Evolutionary conservation across 2,113 vertebrate species (phyloP).

Genomic region (Drymodes brunneopygia): DNA sequence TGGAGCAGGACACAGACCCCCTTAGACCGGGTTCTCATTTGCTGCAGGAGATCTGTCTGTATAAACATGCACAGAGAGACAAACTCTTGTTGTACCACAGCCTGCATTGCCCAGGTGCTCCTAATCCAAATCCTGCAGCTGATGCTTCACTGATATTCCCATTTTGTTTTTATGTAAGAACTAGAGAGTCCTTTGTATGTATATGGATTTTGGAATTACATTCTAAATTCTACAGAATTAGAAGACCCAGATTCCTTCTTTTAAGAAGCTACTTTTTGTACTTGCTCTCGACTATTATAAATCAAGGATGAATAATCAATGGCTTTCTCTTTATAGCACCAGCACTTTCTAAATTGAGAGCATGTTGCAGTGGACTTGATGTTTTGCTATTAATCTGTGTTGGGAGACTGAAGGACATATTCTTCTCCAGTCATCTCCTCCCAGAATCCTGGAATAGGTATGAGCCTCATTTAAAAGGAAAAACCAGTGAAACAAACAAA

Average conservation of each 20-base stretch:
- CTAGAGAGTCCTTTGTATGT: not conserved
- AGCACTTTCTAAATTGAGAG: slow-evolving; percentile 52
- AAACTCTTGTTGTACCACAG: not conserved
- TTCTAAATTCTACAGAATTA: not conserved
- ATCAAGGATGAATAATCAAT: slow-evolving; percentile 46
- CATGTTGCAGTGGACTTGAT: slow-evolving; percentile 27
- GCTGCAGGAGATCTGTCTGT: not conserved
- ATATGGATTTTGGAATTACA: not conserved
- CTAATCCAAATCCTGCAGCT: not conserved
- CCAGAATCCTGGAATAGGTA: slow-evolving; percentile 30
- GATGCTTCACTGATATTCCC: not conserved
- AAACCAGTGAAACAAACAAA: not conserved
- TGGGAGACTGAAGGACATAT: slow-evolving; percentile 23
- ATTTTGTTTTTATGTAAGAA: not conserved
- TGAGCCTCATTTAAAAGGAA: not conserved
- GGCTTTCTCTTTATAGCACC: slow-evolving; percentile 54
- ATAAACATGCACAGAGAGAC: not conserved
- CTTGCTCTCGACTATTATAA: not conserved
- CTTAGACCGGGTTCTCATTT: not conserved
- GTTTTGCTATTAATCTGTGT: slow-evolving; percentile 42
- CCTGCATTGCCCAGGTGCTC: not conserved
- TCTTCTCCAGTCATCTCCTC: slow-evolving; percentile 24
- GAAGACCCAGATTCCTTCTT: not conserved
- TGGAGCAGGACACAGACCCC: not conserved
- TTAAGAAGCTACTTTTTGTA: slow-evolving; percentile 4